Evolutionary conservation across 1,140 invertebrate species (phyloP), one percentile per base, ranked within the genome.

Genomic region (Eubasilissa regina): DNA sequence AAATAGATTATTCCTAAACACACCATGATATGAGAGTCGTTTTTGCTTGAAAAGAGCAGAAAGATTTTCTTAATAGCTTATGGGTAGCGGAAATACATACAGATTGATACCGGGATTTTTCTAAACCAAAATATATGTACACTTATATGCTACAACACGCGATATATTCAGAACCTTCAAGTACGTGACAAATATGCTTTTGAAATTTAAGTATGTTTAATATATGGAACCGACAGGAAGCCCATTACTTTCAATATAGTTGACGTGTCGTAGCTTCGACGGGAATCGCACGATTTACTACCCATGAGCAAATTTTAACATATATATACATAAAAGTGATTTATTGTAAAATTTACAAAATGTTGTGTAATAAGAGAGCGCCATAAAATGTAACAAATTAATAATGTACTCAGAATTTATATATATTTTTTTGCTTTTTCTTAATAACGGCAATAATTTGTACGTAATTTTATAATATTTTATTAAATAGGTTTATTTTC

Each of bases 331-430:
- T 3, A 35, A 35, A 1, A 1, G 55, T 12, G 60, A 64, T 64
- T 64, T 64, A 64, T 64, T 64, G 35, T 64, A 4, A 25, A 64
- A 64, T 43, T 19, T n/a, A 58, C 15, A 58, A 58, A 9, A 58
- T 64, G 25, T 64, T n/a, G 11, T 13, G 60, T 64, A 13, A 64
- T 64, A 64, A 64, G 35, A 64, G 35, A 35, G 19, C 60, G 35
- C 60, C 35, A 64, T 51, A 3, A 43, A 64, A 12, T 12, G 60
- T 64, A 64, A 64, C 35, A 64, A 64, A 64, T 64, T 64, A 64
- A 64, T 64, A 64, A 64, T 64, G 25, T 64, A 43, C 10, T 25
- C 11, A 12, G 35, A 58, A 35, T 35, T 35, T 35, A 35, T 6
- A 35, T n/a, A n/a, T 35, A 3, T 35, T 35, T 3, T 35, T 35